Conservation (phyloP, 2,888 invertebrate species). For the Noctua fimbriata region DNA sequence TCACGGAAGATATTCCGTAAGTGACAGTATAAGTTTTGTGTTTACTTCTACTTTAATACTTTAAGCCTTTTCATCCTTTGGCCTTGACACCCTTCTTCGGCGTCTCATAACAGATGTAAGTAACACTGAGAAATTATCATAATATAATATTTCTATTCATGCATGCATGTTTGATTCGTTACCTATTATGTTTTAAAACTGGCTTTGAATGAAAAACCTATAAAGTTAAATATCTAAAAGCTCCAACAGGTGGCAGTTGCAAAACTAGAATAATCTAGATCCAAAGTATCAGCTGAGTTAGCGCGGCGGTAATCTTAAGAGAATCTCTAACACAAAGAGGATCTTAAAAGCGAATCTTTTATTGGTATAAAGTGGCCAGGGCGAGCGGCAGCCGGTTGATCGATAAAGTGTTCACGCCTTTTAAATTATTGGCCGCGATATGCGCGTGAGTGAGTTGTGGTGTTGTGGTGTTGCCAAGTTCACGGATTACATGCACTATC, state of each 20-base stretch:
- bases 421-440: conserved; percentile 67
- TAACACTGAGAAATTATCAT: background rate
- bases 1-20: no score
- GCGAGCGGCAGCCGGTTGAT: conserved; percentile 56
- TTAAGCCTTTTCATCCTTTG: background rate
- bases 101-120: background rate
- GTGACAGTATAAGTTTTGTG: no score
- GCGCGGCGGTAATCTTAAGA: conserved; percentile 49
- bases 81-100: background rate
- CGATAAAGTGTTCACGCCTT: conserved; percentile 65
- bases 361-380: conserved; percentile 55
- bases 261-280: conserved; percentile 51
- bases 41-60: background rate
- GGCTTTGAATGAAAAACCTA: background rate
- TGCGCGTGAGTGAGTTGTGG: conserved; percentile 64
- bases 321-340: conserved; percentile 57
- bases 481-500: conserved; percentile 57
- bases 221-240: background rate
- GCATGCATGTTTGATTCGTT: background rate
- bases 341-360: conserved; percentile 60
- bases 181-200: background rate
- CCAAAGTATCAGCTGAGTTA: conserved; percentile 27
- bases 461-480: conserved; percentile 62
- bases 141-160: background rate
- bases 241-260: conserved; percentile 26